Base-by-base conservation (phyloP, 1,140 invertebrate genomes). In the Antheraea pernyi region DNA sequence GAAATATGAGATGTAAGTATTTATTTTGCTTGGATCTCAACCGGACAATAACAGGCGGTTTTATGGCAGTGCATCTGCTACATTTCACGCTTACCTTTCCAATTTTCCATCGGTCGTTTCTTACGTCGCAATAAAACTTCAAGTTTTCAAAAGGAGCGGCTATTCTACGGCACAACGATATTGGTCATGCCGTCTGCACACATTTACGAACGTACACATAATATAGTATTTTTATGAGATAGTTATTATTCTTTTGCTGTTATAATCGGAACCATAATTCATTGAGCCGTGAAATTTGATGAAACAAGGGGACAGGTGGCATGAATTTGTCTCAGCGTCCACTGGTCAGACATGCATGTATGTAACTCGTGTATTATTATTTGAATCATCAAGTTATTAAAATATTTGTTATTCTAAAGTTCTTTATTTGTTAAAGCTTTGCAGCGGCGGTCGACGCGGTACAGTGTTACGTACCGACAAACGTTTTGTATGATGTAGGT, bases 341-440 rank as follows among this genome's bases (percentile, higher is more conserved):
- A 79, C 79, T 79, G 84, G 85, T 79, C 81, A 75, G 79, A 72
- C 73, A 76, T 69, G 19, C 22, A 61, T 19, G 19, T 19, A 70
- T 70, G 64, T 87, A 82, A 86, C 75, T 78, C 82, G 84, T 89
- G n/a, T n/a, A n/a, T 89, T 86, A 85, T 86, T 83, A 75, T 83
- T 83, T 78, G 75, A 86, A 86, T 83, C 1, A 2, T 30, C 22
- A 30, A 30, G 22, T 91, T 91, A 91, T 89, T 91, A 91, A 91
- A 91, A 91, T 91, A 91, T 91, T 91, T 91, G 89, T 91, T 90
- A 85, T 91, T 88, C 82, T 66, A 78, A 74, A 75, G 79, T 88
- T 89, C 89, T 91, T 91, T 90, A 91, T 89, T 89, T 91, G 89
- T 91, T 42, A 7, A 42, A 42, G 39, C 39, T 42, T 85, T 85